Conservation (phyloP, 2,888 invertebrate species). For the Ischnus inquisitorius region DNA sequence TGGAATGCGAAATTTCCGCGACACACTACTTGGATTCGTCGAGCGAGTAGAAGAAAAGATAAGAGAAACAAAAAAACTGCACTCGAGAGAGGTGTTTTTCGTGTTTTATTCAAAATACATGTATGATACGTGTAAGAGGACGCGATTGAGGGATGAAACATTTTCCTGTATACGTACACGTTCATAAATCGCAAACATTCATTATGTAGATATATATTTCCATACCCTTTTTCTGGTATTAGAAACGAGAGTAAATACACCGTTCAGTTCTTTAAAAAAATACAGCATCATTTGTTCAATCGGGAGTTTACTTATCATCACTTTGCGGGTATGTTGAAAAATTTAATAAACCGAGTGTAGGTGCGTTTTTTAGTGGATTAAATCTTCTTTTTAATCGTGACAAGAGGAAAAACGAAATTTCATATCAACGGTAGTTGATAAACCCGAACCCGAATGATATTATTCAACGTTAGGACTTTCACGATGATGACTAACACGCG, state of each 20-base stretch:
- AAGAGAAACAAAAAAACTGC: conserved; percentile 28
- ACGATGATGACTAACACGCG: neutral
- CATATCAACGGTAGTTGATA: neutral
- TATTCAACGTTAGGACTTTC: neutral
- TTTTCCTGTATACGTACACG: neutral
- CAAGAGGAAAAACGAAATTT: neutral
- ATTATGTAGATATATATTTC: too few species aligned
- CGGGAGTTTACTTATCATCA: neutral
- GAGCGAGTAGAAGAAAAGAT: neutral
- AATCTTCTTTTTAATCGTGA: neutral
- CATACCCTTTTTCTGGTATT: neutral
- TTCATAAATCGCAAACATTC: too few species aligned
- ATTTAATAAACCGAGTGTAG: neutral
- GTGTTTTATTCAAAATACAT: conserved; percentile 36
- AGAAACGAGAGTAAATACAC: neutral
- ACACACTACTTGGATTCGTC: conserved; percentile 33
- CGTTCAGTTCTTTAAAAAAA: neutral
- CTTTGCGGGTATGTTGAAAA: neutral
- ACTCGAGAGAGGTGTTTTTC: neutral
- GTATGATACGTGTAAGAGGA: conserved; percentile 5
- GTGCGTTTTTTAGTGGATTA: neutral
- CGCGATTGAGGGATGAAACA: neutral
- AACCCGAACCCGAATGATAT: neutral
- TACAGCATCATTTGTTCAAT: neutral
- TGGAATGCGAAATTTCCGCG: conserved; percentile 63